Percentiles rank a stretch among this genome's conserved stretches.
phyloP scores from a whole-genome alignment of 2,888 invertebrate species.

The Oligia fasciuncula region DNA sequence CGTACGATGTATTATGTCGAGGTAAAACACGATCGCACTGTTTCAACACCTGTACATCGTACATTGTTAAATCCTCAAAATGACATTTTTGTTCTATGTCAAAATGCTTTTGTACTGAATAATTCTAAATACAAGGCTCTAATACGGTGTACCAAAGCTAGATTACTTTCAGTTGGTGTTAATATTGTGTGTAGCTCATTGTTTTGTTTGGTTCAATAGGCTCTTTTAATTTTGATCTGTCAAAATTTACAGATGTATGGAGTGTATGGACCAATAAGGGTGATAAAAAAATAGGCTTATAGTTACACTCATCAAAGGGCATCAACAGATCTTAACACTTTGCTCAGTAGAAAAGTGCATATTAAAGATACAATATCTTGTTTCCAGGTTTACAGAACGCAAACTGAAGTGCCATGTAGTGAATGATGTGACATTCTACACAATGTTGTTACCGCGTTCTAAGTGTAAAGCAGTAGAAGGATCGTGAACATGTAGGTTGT shows the following conservation, averaged over 20 bases:
- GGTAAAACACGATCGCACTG: slow-evolving; percentile 62
- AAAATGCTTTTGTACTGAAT: slow-evolving; percentile 69
- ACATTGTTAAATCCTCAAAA: slow-evolving; percentile 66
- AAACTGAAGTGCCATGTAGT: slow-evolving; percentile 86
- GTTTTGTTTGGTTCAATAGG: slow-evolving; percentile 64
- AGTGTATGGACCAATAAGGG: slow-evolving; percentile 9
- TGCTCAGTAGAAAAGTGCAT: neutral
- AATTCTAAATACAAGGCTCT: slow-evolving; percentile 42
- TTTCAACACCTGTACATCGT: slow-evolving; percentile 57
- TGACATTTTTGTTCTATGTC: slow-evolving; percentile 77
- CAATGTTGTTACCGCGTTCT: slow-evolving; percentile 87
- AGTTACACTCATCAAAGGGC: neutral
- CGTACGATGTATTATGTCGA: slow-evolving; percentile 55
- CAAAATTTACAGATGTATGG: slow-evolving; percentile 50
- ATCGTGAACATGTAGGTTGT: slow-evolving; percentile 89
- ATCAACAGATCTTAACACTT: neutral
- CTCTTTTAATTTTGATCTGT: slow-evolving; percentile 52
- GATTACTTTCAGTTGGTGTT: slow-evolving; percentile 29
- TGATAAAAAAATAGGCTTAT: slow-evolving; percentile 7
- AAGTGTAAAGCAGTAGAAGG: slow-evolving; percentile 86
- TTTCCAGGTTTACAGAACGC: slow-evolving; percentile 81
- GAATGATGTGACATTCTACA: slow-evolving; percentile 88
- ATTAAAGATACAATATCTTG: slow-evolving; percentile 8
- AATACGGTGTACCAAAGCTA: slow-evolving; percentile 25
- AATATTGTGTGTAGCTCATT: slow-evolving; percentile 48